A percentile compares a stretch with the other conserved stretches of the same genome.
Conservation (phyloP, 2,888 invertebrate genomes). For the Rhopalosiphum nymphaeae region DNA sequence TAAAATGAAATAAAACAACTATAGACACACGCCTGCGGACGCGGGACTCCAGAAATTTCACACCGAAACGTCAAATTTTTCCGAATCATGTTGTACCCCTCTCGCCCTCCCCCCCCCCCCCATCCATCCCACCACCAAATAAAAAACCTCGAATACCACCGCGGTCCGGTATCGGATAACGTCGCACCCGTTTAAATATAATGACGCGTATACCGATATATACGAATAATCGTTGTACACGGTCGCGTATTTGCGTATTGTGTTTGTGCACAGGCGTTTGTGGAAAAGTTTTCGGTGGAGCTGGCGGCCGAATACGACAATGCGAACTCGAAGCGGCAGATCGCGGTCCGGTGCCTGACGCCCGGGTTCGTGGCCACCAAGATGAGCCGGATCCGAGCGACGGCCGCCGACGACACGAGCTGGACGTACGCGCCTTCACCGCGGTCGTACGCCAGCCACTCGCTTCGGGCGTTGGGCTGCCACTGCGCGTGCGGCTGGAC, state of each 20-base stretch:
- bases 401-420: background rate
- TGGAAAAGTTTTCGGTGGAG: conserved; percentile 84
- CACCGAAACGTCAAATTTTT: too few species aligned
- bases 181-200: too few species aligned
- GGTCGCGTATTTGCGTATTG: background rate
- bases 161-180: background rate
- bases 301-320: conserved; percentile 80
- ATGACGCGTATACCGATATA: background rate
- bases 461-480: conserved; percentile 30
- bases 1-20: too few species aligned
- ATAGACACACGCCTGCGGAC: too few species aligned
- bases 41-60: too few species aligned
- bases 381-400: conserved; percentile 82
- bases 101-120: too few species aligned
- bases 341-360: conserved; percentile 83
- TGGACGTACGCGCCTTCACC: background rate
- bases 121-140: too few species aligned
- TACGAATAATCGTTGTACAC: background rate
- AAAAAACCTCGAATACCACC: background rate
- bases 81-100: too few species aligned
- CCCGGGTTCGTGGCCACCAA: conserved; percentile 94
- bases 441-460: background rate
- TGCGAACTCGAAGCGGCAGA: conserved; percentile 73
- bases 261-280: conserved; percentile 76
- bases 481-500: conserved; percentile 6